Evolutionary conservation across 2,797 vertebrate genomes (phyloP).

Genomic region (Sebastes kiyomatsui): DNA sequence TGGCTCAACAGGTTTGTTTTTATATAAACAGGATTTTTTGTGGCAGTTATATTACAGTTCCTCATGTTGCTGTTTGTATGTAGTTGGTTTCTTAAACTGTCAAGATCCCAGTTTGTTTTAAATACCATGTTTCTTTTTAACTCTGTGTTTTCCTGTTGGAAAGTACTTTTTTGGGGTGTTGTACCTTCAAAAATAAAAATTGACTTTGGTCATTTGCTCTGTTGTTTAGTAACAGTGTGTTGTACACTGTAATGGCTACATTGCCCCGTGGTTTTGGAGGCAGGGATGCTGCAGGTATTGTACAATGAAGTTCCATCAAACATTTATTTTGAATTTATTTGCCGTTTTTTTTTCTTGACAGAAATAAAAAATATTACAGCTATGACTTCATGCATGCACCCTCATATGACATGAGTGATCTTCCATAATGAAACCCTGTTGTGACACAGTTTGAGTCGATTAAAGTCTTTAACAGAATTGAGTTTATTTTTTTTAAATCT

Average conservation of each 20-base stretch:
- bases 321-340: not conserved
- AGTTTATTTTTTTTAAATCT: not conserved
- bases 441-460: not conserved
- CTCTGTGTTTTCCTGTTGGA: conserved; percentile 4
- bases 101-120: conserved; percentile 11
- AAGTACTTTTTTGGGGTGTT: conserved; percentile 11
- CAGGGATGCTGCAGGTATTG: not conserved
- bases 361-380: conserved; percentile 17
- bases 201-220: conserved; percentile 19
- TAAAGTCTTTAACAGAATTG: not conserved
- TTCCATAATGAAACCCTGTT: not conserved
- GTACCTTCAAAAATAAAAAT: conserved; percentile 38
- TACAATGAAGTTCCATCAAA: not conserved
- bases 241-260: not conserved
- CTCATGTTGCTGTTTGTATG: conserved; percentile 25
- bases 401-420: not conserved
- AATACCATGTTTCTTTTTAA: not conserved
- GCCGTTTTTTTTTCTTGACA: not conserved
- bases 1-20: conserved; percentile 14
- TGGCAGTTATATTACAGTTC: conserved; percentile 1
- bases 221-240: not conserved
- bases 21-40: conserved; percentile 19
- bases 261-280: not conserved
- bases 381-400: not conserved
- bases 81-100: conserved; percentile 23